Evolutionary conservation across 2,888 invertebrate species (phyloP), one percentile per base, ranked within the genome.

Genomic region (Cancer borealis): DNA sequence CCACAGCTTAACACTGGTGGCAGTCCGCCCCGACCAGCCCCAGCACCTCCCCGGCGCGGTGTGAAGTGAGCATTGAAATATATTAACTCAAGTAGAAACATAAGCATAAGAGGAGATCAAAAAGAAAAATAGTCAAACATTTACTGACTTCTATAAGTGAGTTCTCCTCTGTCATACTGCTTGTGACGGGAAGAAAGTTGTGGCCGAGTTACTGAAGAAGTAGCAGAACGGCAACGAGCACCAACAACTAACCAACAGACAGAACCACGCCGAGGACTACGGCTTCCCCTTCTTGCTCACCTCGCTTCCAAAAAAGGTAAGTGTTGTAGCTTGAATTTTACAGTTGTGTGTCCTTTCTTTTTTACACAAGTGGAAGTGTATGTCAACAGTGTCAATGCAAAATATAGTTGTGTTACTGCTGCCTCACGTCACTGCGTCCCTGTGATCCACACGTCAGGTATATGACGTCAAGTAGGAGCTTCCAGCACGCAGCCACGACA

Each of bases 271-370:
- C n/a, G 73, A 26, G 73, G 26, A 73, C 73, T 8, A n/a, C 73
- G 30, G 10, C 79, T 30, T 14, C 30, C 30, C 79, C 79, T 79
- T 79, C 79, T 30, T 79, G 79, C 79, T 79, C 30, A 79, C 79
- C 14, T 79, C 79, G 79, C 79, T 79, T 79, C 79, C 30, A 79
- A 79, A 30, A 79, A 79, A 79, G 79, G 79, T 79, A 79, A 30
- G 79, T 79, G 79, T 30, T 79, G n/a, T n/a, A 2, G 21, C 3
- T 66, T 66, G 12, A n/a, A 21, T 17, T 17, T 17, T 66, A n/a
- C 17, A 14, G 3, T 66, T n/a, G 3, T 4, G 21, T 66, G 6
- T n/a, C 4, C n/a, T n/a, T 66, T 5, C 3, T 66, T 66, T 66
- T n/a, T 66, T 66, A n/a, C 66, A 21, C n/a, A n/a, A 6, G 66